Evolutionary conservation across 2,113 vertebrate genomes (phyloP).

Genomic region (Colossoma macropomum): DNA sequence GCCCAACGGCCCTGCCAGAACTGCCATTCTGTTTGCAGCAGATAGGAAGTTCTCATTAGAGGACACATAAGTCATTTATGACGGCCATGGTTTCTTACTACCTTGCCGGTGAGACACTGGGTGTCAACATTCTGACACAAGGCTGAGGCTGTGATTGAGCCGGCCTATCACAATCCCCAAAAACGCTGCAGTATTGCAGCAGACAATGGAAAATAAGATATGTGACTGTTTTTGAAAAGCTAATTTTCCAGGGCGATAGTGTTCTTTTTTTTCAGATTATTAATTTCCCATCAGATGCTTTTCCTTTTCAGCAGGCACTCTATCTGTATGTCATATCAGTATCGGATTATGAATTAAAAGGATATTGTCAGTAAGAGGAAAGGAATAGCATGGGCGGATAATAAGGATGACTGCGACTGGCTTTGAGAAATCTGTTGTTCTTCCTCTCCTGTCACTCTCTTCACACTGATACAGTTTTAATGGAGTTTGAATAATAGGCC

Average conservation of each 20-base stretch:
- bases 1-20: constrained; percentile 54
- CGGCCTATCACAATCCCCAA: constrained; percentile 14
- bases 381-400: constrained; percentile 34
- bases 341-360: constrained; percentile 35
- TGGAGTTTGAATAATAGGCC: constrained; percentile 45
- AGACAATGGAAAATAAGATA: not conserved
- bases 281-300: constrained; percentile 31
- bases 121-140: constrained; percentile 42
- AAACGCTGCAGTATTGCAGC: not conserved
- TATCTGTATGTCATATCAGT: constrained; percentile 9
- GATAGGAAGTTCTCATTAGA: constrained; percentile 57
- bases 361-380: constrained; percentile 40
- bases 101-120: constrained; percentile 33
- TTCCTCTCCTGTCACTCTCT: constrained; percentile 33
- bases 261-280: constrained; percentile 26
- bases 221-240: constrained; percentile 1
- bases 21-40: constrained; percentile 57
- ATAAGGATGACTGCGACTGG: constrained; percentile 11
- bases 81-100: constrained; percentile 43
- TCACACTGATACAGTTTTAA: constrained; percentile 39
- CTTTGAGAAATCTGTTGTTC: constrained; percentile 46
- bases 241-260: constrained; percentile 23
- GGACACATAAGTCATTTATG: constrained; percentile 51
- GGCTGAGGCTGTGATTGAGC: constrained; percentile 2
- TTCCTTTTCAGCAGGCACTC: constrained; percentile 1